Base-by-base conservation (phyloP, 2,888 invertebrate species). In the Apotomis turbidana region DNA sequence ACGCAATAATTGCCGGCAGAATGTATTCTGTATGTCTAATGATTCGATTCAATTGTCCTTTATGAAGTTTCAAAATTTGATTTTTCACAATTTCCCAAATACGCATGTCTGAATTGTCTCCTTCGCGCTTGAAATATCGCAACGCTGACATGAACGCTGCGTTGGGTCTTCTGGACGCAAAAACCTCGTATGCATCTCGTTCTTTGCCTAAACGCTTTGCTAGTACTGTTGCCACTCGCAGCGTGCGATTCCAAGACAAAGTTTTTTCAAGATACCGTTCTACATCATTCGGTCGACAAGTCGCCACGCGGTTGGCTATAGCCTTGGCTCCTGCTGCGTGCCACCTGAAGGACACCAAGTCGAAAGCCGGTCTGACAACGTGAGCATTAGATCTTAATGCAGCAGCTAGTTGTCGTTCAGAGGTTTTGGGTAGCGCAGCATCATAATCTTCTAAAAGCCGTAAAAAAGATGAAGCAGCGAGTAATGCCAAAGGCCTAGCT, bases 311-410 rank as follows among this genome's bases (percentile, higher is more conserved):
- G 66, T 87, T 88, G 0, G 86, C 83, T 3, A 88, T 75, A 13
- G 85, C 82, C 74, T 88, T 88, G 2, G 82, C 83, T 15, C 90
- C 89, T 49, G 81, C 68, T 63, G 75, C 62, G 9, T 74, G 75
- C 86, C 86, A 88, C 15, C 83, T 82, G 15, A 81, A 73, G 5
- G 70, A 66, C 4, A 83, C 76, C 5, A 87, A 76, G 57, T 86
- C 78, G 1, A 87, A 63, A 38, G 73, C 68, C 52, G 87, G 86
- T 69, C 82, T 81, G 3, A 82, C 77, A 51, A 81, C 78, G 69
- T 86, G 86, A n/a, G 78, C 78, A 59, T 86, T 86, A 3, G 84
- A 82, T 76, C 82, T 80, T 27, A 90, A 60, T 8, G 78, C 80
- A 2, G 81, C 79, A 3, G 81, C 79, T 9, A 86, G 71, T 41